Evolutionary conservation across 1,140 invertebrate species (phyloP).

Genomic region (Bactericera cockerelli): DNA sequence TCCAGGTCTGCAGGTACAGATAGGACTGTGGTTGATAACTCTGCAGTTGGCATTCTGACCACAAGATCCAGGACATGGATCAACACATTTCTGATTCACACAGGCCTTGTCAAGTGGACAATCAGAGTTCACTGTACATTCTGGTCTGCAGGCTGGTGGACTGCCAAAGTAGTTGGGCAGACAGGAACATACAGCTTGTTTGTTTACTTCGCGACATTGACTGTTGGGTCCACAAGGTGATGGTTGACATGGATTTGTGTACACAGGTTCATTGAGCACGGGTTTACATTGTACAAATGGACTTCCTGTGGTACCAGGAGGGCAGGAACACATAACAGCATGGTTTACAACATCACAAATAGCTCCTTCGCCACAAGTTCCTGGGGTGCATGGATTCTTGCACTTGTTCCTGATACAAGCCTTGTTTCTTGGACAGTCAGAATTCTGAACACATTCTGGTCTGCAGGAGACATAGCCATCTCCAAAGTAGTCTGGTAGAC

Average conservation of each 20-base stretch:
- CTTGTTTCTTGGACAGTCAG: constrained; percentile 47
- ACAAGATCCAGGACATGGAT: constrained; percentile 40
- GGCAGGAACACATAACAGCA: constrained; percentile 46
- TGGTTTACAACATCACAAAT: constrained; percentile 49
- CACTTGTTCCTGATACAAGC: constrained; percentile 58
- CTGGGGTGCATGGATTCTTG: constrained; percentile 50
- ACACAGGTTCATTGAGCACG: constrained; percentile 29
- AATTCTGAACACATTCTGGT: constrained; percentile 50
- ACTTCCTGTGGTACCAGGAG: constrained; percentile 42
- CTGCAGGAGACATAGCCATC: constrained; percentile 47
- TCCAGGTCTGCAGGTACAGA: constrained; percentile 35
- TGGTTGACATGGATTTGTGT: constrained; percentile 35
- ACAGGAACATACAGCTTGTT: constrained; percentile 40
- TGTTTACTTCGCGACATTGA: constrained; percentile 38
- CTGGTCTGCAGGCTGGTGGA: constrained; percentile 34
- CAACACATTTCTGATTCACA: constrained; percentile 38
- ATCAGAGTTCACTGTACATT: constrained; percentile 36
- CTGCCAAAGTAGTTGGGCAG: constrained; percentile 30
- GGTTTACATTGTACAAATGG: constrained; percentile 40
- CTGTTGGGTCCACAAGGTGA: constrained; percentile 55
- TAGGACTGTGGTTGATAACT: constrained; percentile 38
- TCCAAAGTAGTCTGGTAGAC: constrained; percentile 46
- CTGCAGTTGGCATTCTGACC: constrained; percentile 36
- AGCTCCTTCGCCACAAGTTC: constrained; percentile 53
- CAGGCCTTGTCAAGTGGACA: constrained; percentile 36